These are phyloP conservation scores for Nibea albiflora DNA, from an alignment of 2,113 vertebrate species.

Conservation along the genomic window DNA sequence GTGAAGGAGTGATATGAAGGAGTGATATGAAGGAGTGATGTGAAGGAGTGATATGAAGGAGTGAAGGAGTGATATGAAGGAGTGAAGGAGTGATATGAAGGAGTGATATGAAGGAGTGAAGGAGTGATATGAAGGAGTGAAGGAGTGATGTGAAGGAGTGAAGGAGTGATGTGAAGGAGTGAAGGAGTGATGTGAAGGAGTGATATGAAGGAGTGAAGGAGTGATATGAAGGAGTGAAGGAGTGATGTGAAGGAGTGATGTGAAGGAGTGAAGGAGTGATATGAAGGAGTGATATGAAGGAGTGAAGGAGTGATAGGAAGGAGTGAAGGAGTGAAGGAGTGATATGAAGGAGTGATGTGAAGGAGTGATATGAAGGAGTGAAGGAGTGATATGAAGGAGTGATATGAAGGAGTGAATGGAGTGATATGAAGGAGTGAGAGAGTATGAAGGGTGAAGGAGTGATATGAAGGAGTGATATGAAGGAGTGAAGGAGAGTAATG, in stretches of 20 bases:
- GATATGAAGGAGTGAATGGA: neutral
- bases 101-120: no score
- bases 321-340: no score
- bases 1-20: neutral
- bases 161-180: no score
- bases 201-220: no score
- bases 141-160: no score
- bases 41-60: no score
- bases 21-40: neutral
- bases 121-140: accelerated
- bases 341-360: neutral
- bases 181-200: neutral
- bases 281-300: accelerated
- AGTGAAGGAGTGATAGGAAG: neutral
- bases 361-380: no score
- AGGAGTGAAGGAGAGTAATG: no score
- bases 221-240: neutral
- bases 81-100: accelerated
- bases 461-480: neutral
- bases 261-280: no score
- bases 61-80: no score
- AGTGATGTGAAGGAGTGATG: accelerated
- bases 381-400: no score
- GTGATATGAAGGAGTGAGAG: accelerated
- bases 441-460: no score